These are phyloP conservation scores for Macrotrachela quadricornifera DNA, from an alignment of 1,140 invertebrate species.

Conservation along the genomic window DNA sequence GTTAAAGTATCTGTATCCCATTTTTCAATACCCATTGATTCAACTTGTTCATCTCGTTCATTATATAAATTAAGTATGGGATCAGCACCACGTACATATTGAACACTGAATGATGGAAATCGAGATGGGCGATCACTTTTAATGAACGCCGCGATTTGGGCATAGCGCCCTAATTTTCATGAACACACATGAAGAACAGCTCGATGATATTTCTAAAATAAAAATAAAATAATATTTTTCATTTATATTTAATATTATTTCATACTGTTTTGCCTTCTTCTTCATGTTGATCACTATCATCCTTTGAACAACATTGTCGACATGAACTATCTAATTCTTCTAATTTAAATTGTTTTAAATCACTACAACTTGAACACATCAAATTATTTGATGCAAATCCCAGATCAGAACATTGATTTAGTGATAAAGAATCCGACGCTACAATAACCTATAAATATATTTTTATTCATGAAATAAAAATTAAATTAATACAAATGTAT, in stretches of 20 bases:
- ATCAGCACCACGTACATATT: conserved; percentile 67
- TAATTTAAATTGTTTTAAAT: conserved; percentile 52
- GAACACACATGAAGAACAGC: conserved; percentile 73
- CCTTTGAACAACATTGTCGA: conserved; percentile 46
- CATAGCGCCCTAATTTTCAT: conserved; percentile 80
- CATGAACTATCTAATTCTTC: conserved; percentile 46
- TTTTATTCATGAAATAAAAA: too few relatives aligned
- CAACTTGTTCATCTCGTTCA: conserved; percentile 23
- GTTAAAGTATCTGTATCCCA: conserved; percentile 89
- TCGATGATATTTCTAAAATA: conserved; percentile 45
- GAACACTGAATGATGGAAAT: conserved; percentile 66
- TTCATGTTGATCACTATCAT: conserved; percentile 17
- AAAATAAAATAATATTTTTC: neutral
- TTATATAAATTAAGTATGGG: conserved; percentile 73
- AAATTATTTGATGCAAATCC: conserved; percentile 36
- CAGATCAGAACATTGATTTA: conserved; percentile 4
- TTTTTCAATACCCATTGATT: conserved; percentile 70
- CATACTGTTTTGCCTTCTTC: neutral
- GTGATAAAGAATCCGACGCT: neutral
- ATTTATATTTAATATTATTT: neutral
- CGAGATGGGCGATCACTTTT: conserved; percentile 61
- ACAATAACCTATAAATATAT: too few relatives aligned
- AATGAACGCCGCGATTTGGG: conserved; percentile 61
- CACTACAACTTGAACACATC: conserved; percentile 64
- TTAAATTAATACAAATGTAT: too few relatives aligned